Evolutionary conservation across 2,113 vertebrate genomes (phyloP), one percentile per base, ranked within the genome.

Genomic region (Laterallus jamaicensis): DNA sequence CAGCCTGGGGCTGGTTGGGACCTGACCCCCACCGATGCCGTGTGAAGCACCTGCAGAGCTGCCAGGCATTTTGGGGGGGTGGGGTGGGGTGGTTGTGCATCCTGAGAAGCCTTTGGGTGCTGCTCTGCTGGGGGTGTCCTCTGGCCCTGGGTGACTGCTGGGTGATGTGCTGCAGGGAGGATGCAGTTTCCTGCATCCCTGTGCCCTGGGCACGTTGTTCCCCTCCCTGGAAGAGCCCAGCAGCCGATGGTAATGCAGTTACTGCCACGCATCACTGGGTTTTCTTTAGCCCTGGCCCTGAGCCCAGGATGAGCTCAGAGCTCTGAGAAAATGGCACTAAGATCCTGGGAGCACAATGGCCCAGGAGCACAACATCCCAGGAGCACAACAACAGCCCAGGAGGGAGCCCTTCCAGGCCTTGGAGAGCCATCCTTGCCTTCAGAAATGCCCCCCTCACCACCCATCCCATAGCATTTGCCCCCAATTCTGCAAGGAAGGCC

Each of bases 281-380:
- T 42, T 56, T 44, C 70, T 93, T 42, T 15, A 68, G 84, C 67
- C 42, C 78, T 85, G 95, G 93, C 47, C 56, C 35, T 0, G 1
- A 85, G 90, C 90, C 95, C 32, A 0, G 1, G 58, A 50, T 79
- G 87, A 89, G 85, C 92, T 96, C 92, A 74, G 86, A 49, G 59
- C 59, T 71, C n/a, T 42, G 40, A 42, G 40, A 42, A 42, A 42
- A 42, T 14, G 40, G 40, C 40, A 15, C 40, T 14, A 14, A 42
- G 40, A 42, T 42, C 40, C 40, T 42, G 14, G 40, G 40, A 42
- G 14, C 40, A 42, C 40, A 42, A 42, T 42, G 40, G 15, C 40
- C 40, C 40, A 42, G 12, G 40, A 42, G 40, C 40, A 42, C 40
- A 42, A 42, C 40, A 42, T 42, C 40, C 40, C 40, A 42, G 40